Evolutionary conservation across 2,888 invertebrate genomes (phyloP).

Genomic region (Dilophus febrilis): DNA sequence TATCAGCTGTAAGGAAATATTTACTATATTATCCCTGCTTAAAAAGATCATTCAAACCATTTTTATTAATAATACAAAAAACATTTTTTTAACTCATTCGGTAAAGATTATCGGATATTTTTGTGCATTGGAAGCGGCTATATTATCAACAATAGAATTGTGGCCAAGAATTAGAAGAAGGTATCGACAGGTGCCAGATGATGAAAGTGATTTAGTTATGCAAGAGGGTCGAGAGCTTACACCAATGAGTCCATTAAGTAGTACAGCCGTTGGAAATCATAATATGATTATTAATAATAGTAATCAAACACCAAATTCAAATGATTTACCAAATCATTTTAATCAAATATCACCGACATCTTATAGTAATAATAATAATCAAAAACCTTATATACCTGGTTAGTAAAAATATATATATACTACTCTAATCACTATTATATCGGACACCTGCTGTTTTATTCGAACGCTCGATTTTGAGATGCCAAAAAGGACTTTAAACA

Average conservation of each 20-base stretch:
- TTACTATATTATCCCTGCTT: too few relatives aligned
- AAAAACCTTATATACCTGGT: conserved; percentile 34
- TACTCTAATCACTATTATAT: too few relatives aligned
- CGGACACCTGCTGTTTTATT: too few relatives aligned
- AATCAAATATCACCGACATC: conserved; percentile 26
- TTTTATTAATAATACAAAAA: background rate
- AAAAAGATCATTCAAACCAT: background rate
- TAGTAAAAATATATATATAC: too few relatives aligned
- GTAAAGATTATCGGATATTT: conserved; percentile 41
- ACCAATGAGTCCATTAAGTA: conserved; percentile 31
- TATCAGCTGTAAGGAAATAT: conserved; percentile 42
- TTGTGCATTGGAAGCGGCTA: conserved; percentile 40
- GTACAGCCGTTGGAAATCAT: conserved; percentile 28
- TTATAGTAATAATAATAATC: conserved; percentile 20
- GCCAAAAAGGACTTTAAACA: too few relatives aligned
- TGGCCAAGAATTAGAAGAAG: conserved; percentile 35
- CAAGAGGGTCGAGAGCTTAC: conserved; percentile 33
- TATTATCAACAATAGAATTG: conserved; percentile 39
- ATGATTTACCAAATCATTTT: conserved; percentile 28
- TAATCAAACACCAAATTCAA: too few relatives aligned
- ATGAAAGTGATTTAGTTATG: conserved; percentile 39
- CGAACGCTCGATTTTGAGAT: too few relatives aligned
- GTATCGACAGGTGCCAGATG: conserved; percentile 44
- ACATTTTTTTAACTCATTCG: too few relatives aligned
- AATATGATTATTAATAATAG: conserved; percentile 16